Conservation (phyloP, 2,888 invertebrate species). For the Ellobium chinense region DNA sequence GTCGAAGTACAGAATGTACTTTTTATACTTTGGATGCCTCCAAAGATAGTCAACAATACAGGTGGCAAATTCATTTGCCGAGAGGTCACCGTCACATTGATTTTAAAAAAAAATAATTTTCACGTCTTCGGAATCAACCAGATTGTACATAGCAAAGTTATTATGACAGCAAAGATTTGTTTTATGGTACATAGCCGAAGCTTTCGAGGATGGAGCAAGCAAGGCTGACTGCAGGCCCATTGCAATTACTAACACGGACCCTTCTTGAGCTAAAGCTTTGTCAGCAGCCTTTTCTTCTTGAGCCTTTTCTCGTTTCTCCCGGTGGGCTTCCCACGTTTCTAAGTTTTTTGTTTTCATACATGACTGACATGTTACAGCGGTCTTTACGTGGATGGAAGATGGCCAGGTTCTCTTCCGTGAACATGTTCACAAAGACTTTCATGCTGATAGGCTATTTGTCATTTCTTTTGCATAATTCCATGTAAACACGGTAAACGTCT, state of each 20-base stretch:
- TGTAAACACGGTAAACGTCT: neutral
- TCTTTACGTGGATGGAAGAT: conserved; percentile 14
- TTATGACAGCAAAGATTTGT: neutral
- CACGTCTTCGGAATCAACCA: conserved; percentile 7
- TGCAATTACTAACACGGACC: neutral
- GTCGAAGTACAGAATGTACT: conserved; percentile 42
- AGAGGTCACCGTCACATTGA: conserved; percentile 6
- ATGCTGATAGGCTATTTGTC: neutral
- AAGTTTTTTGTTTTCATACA: neutral
- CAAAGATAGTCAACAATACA: conserved; percentile 22
- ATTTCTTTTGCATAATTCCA: neutral
- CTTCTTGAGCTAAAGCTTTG: neutral
- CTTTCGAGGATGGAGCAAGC: conserved; percentile 8
- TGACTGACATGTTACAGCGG: conserved; percentile 15
- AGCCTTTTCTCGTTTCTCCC: neutral
- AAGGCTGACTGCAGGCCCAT: conserved; percentile 19
- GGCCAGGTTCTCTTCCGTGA: neutral
- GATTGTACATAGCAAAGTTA: neutral
- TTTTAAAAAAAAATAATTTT: conserved; percentile 10
- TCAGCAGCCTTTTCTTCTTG: conserved; percentile 17
- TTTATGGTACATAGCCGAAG: conserved; percentile 25
- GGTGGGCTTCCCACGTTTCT: neutral
- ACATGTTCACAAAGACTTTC: neutral
- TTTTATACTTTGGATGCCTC: neutral
- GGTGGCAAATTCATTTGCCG: conserved; percentile 19